phyloP scores from a whole-genome alignment of 2,797 vertebrate species.

The Huso huso region DNA sequence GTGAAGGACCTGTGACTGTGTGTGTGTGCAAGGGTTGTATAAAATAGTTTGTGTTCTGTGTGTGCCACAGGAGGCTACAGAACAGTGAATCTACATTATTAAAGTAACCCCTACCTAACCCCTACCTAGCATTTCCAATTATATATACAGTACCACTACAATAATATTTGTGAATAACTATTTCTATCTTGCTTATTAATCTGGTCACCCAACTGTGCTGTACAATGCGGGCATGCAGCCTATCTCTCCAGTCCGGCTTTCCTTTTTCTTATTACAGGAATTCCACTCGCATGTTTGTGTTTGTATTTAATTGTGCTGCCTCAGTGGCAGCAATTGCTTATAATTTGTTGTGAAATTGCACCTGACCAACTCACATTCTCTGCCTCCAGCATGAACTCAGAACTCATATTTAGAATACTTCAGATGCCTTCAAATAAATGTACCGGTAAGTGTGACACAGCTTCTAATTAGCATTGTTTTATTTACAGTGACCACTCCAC shows the following conservation, averaged over 20 bases:
- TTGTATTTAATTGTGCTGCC: conserved; percentile 53
- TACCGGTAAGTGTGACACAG: too few relatives aligned
- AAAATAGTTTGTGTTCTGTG: too few relatives aligned
- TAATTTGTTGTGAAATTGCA: neutral
- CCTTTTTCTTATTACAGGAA: too few relatives aligned
- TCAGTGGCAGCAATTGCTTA: conserved; percentile 16
- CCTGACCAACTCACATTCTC: conserved; percentile 29
- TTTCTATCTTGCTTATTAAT: conserved; percentile 68
- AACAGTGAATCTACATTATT: too few relatives aligned
- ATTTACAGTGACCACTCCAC: too few relatives aligned
- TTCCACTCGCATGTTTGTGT: conserved; percentile 27
- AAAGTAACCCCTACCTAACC: too few relatives aligned
- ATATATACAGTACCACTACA: conserved; percentile 17
- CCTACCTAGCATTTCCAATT: too few relatives aligned
- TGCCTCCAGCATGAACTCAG: conserved; percentile 28
- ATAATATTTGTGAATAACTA: conserved; percentile 58
- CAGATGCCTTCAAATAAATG: too few relatives aligned
- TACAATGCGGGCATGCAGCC: conserved; percentile 21
- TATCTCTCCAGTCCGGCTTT: conserved; percentile 38
- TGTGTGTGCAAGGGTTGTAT: too few relatives aligned
- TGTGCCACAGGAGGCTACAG: too few relatives aligned
- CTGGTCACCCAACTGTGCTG: conserved; percentile 59
- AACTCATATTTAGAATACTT: conserved; percentile 12
- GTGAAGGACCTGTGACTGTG: too few relatives aligned
- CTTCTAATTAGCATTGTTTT: too few relatives aligned